phyloP scores from a whole-genome alignment of 2,113 vertebrate genomes.

The Hyla sarda region DNA sequence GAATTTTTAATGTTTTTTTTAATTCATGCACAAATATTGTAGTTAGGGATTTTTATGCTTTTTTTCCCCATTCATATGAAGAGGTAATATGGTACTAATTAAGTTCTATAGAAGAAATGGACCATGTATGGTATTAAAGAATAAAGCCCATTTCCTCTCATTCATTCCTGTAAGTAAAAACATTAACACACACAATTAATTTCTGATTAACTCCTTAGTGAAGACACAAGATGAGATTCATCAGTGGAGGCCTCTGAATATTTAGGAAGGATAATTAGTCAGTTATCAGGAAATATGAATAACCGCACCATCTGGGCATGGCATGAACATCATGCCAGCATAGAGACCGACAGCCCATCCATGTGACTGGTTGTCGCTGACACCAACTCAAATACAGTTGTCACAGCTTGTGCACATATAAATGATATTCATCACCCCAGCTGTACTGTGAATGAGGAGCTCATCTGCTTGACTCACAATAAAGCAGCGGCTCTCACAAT shows the following conservation, averaged over 20 bases:
- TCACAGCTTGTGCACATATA: slow-evolving; percentile 25
- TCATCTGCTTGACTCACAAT: slow-evolving; percentile 14
- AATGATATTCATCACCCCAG: slow-evolving; percentile 15
- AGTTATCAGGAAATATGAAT: slow-evolving; percentile 1
- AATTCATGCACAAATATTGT: neutral
- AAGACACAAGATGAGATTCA: neutral
- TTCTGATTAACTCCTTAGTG: slow-evolving; percentile 16
- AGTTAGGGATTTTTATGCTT: neutral
- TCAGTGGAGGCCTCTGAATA: slow-evolving; percentile 23
- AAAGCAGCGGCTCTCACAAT: neutral
- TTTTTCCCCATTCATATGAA: neutral
- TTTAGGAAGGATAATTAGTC: slow-evolving; percentile 31
- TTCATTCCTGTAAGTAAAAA: neutral
- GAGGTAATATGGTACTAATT: neutral
- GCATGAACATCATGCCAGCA: slow-evolving; percentile 1
- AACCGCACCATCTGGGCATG: slow-evolving; percentile 24
- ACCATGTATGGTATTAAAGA: neutral
- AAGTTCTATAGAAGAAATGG: neutral
- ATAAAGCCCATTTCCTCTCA: neutral
- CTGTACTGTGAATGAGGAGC: slow-evolving; percentile 15
- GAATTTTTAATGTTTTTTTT: no score
- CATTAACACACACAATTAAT: slow-evolving; percentile 4
- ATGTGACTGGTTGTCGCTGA: slow-evolving; percentile 33
- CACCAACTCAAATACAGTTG: slow-evolving; percentile 20
- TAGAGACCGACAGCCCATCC: neutral